phyloP scores from a whole-genome alignment of 2,888 invertebrate species.

The Dicycla oo region DNA sequence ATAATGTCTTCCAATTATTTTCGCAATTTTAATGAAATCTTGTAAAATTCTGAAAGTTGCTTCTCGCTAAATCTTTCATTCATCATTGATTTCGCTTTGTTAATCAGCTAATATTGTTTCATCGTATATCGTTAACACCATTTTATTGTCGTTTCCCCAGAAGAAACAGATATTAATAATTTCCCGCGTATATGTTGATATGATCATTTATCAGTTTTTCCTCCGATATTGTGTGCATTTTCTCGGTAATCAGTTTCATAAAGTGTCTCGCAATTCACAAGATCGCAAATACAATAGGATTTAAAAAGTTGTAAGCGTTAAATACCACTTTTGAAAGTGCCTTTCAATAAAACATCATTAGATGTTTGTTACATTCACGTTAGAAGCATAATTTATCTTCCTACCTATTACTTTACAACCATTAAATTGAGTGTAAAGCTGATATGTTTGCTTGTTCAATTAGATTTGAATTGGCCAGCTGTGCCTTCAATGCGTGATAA shows the following conservation, averaged over 20 bases:
- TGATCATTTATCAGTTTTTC: constrained; percentile 67
- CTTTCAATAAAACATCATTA: constrained; percentile 13
- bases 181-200: constrained; percentile 68
- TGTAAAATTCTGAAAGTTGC: constrained; percentile 35
- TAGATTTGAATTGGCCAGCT: constrained; percentile 25
- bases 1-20: constrained; percentile 55
- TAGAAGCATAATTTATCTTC: not conserved
- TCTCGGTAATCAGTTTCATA: constrained; percentile 42
- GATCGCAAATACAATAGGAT: constrained; percentile 40
- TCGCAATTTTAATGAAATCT: constrained; percentile 37
- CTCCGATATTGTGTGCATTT: constrained; percentile 58
- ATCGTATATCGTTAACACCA: constrained; percentile 61
- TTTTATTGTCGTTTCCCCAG: constrained; percentile 51
- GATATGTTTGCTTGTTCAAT: constrained; percentile 18
- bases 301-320: constrained; percentile 27
- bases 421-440: constrained; percentile 7
- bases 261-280: constrained; percentile 44
- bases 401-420: not conserved
- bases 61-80: constrained; percentile 10
- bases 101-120: constrained; percentile 38
- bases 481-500: constrained; percentile 26
- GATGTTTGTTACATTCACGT: not conserved
- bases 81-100: constrained; percentile 15
- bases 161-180: constrained; percentile 37
- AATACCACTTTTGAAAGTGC: constrained; percentile 29